Conservation (phyloP, 2,797 vertebrate species). For the Mormyrops boulengeri region DNA sequence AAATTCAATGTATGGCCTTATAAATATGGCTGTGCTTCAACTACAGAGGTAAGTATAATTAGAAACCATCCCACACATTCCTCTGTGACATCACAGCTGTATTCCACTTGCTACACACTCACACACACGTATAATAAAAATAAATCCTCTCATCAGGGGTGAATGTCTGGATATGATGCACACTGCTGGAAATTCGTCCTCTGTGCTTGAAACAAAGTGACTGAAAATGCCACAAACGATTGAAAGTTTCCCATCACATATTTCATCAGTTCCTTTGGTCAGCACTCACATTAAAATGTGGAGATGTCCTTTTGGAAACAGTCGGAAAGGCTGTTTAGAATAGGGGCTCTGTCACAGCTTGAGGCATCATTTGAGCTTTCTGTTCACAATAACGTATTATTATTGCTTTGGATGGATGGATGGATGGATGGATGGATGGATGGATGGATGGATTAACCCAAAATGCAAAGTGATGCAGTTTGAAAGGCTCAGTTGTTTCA, state of each 20-base stretch:
- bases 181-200: background rate
- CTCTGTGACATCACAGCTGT: background rate
- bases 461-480: background rate
- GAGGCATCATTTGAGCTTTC: background rate
- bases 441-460: background rate
- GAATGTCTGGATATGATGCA: background rate
- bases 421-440: background rate
- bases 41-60: conserved; percentile 4
- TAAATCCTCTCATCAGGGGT: background rate
- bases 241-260: background rate
- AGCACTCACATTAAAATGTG: background rate
- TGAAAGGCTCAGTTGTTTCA: background rate
- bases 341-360: background rate
- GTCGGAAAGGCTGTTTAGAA: background rate
- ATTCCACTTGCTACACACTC: background rate
- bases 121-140: background rate
- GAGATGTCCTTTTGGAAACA: background rate
- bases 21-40: background rate
- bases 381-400: background rate
- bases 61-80: background rate
- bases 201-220: background rate
- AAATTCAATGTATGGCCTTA: background rate
- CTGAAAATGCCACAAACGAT: background rate
- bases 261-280: background rate
- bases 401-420: background rate